Evolutionary conservation across 2,888 invertebrate genomes (phyloP).

Genomic region (Tetanocera ferruginea): DNA sequence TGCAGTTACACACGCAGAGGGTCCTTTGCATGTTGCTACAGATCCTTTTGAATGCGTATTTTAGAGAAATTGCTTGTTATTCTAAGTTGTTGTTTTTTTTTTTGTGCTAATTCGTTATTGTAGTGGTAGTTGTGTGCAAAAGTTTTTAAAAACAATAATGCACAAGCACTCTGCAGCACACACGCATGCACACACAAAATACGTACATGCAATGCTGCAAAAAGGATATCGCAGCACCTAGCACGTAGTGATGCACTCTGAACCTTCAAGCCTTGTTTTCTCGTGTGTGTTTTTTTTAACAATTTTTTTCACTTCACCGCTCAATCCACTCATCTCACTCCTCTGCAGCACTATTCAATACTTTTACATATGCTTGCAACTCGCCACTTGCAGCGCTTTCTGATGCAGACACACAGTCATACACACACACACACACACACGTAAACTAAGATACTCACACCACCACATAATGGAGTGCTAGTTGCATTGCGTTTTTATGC

Average conservation of each 20-base stretch:
- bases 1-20: too few relatives aligned
- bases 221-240: neutral
- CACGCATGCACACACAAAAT: neutral
- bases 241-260: neutral
- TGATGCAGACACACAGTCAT: neutral
- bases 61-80: neutral
- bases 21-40: neutral
- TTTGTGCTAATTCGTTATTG: neutral
- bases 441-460: slow-evolving; percentile 4
- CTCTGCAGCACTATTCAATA: neutral
- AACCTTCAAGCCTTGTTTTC: neutral
- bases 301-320: neutral
- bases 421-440: slow-evolving; percentile 19
- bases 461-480: neutral
- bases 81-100: neutral
- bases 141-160: slow-evolving; percentile 1
- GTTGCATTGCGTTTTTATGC: neutral
- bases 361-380: slow-evolving; percentile 10
- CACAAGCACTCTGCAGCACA: neutral
- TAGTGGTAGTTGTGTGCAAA: neutral
- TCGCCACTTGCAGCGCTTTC: neutral
- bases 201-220: neutral
- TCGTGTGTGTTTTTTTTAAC: neutral
- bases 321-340: neutral
- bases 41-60: neutral